These are phyloP conservation scores for Sphyrna mokarran DNA, from an alignment of 2,113 vertebrate species.

Conservation along the genomic window DNA sequence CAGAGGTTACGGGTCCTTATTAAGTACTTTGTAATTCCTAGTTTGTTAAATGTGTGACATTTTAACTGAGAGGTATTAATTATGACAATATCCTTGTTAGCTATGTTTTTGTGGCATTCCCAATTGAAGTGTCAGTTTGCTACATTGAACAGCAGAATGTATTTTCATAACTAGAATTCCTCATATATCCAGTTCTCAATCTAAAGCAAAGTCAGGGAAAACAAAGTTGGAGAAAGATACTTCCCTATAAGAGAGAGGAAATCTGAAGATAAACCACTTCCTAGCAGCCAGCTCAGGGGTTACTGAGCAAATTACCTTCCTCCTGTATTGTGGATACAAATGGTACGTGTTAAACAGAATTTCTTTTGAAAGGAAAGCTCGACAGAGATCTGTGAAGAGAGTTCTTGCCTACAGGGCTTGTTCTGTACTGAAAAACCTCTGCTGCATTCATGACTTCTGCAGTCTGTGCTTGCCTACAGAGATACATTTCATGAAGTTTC, in stretches of 20 bases:
- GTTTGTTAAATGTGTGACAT: background rate
- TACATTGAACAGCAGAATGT: background rate
- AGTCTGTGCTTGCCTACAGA: background rate
- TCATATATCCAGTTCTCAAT: background rate
- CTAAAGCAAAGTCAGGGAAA: background rate
- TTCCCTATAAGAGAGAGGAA: background rate
- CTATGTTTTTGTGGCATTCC: background rate
- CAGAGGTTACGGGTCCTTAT: background rate
- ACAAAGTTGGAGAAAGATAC: background rate
- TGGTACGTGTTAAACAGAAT: background rate
- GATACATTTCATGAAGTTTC: background rate
- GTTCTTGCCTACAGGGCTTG: background rate
- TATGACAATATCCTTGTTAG: background rate
- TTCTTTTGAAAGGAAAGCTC: background rate
- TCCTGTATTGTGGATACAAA: background rate
- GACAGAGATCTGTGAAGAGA: background rate
- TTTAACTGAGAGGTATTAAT: background rate
- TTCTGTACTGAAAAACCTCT: background rate
- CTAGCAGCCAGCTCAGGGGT: background rate
- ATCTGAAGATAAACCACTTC: background rate
- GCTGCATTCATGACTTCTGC: background rate
- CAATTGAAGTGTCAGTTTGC: background rate
- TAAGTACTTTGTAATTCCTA: background rate
- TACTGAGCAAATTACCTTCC: slow-evolving; percentile 1
- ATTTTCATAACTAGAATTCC: background rate